Evolutionary conservation across 1,140 invertebrate genomes (phyloP), one percentile per base, ranked within the genome.

Genomic region (Dysdera silvatica): DNA sequence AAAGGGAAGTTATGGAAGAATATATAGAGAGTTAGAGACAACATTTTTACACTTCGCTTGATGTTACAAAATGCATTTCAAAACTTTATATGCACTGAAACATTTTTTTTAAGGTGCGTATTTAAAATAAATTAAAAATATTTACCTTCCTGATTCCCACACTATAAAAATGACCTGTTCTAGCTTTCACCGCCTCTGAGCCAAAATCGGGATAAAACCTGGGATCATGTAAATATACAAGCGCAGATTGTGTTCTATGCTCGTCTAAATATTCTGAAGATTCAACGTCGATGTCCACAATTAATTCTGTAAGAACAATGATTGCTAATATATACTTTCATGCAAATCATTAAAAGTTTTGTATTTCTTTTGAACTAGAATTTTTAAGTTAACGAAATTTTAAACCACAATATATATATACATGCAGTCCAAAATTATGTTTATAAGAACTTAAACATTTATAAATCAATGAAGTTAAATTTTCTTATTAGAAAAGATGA

Each of bases 191-290:
- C 2, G 56, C 51, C 26, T 61, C 63, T 1, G 63, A 54, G 12
- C 41, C 57, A 10, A 57, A 57, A 28, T 65, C 63, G 1, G 63
- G 63, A 49, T 65, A 65, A 49, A 57, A 65, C 5, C 54, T 29
- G 0, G 63, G 63, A 31, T 56, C 57, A 35, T 65, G 63, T 6
- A 65, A 49, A 7, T 56, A 60, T 12, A 65, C 52, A 2, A 65
- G 29, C 0, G 60, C 52, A 0, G 63, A 56, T 0, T 56, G 56
- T 1, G 63, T 57, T 20, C 52, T 61, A 31, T 65, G 51, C 20
- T 65, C 56, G 18, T 65, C 63, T 8, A 65, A 23, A 28, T 65
- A 65, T 41, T 65, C 63, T 37, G 59, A 49, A 32, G 49, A 43
- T 41, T 65, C 49, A 12, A 65, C 57, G 23, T 65, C 32, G 10